phyloP scores from a whole-genome alignment of 2,797 vertebrate species.

The Anguilla marmorata region DNA sequence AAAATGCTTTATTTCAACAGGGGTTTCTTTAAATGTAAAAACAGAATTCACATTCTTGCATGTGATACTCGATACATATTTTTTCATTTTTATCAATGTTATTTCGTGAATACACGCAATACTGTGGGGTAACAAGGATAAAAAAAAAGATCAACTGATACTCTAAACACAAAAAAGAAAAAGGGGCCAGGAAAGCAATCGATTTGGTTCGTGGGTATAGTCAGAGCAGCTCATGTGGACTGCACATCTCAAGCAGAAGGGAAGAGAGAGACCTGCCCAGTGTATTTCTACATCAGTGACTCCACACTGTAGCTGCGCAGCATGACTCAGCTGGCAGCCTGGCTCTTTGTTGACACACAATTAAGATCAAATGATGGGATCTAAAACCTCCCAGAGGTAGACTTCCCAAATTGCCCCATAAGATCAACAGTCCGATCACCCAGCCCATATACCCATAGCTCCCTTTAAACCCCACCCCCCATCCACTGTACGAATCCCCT shows the following conservation, averaged over 20 bases:
- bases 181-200: not conserved
- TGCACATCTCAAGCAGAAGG: not conserved
- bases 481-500: not conserved
- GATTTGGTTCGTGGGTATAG: not conserved
- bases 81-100: not conserved
- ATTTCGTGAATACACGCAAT: not conserved
- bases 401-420: not conserved
- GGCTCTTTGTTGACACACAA: constrained; percentile 54
- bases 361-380: constrained; percentile 47
- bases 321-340: constrained; percentile 34
- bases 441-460: not conserved
- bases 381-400: constrained; percentile 44
- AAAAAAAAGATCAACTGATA: not conserved
- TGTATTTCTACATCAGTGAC: not conserved
- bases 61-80: too few relatives aligned
- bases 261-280: not conserved
- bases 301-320: not conserved
- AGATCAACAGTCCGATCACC: constrained; percentile 29
- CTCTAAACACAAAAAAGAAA: not conserved
- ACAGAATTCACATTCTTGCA: too few relatives aligned
- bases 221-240: not conserved
- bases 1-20: not conserved
- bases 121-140: not conserved
- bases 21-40: not conserved
- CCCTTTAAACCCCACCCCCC: not conserved